A percentile compares a stretch with the other conserved stretches of the same genome.
phyloP scores from a whole-genome alignment of 2,888 invertebrate species.

The Noctua fimbriata region DNA sequence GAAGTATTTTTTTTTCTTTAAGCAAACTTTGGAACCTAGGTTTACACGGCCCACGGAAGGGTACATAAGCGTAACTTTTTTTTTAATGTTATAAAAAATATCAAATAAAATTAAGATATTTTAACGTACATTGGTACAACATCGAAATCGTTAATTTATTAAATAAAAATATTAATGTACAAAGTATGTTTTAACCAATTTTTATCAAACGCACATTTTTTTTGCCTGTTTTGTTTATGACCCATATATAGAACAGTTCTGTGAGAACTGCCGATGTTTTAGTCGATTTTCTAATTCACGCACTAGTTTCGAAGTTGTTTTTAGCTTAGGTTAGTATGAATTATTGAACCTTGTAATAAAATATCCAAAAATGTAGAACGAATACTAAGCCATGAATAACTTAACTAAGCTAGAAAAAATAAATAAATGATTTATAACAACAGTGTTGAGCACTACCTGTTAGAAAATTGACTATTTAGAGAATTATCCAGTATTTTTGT shows the following conservation, averaged over 20 bases:
- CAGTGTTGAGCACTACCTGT: constrained; percentile 25
- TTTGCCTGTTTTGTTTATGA: too few species aligned
- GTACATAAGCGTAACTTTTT: too few species aligned
- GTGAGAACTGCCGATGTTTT: constrained; percentile 62
- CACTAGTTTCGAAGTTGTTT: constrained; percentile 25
- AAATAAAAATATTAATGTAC: too few species aligned
- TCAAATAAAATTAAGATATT: too few species aligned
- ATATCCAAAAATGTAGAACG: constrained; percentile 24
- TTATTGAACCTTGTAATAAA: constrained; percentile 1
- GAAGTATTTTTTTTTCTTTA: too few species aligned
- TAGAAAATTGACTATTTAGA: constrained; percentile 65
- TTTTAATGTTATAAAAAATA: too few species aligned
- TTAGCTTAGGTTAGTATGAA: constrained; percentile 20
- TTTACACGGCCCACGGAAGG: too few species aligned
- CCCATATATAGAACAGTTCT: constrained; percentile 61
- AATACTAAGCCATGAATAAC: constrained; percentile 6
- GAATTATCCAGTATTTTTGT: constrained; percentile 67
- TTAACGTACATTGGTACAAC: too few species aligned
- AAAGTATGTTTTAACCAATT: too few species aligned
- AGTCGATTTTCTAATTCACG: constrained; percentile 64
- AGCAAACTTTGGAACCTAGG: too few species aligned
- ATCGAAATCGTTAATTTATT: too few species aligned
- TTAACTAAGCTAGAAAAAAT: constrained; percentile 21
- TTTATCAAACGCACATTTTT: too few species aligned
- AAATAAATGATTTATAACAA: constrained; percentile 3